Percentiles rank a stretch among this genome's conserved stretches.
Evolutionary conservation across 2,113 vertebrate genomes (phyloP).

Genomic region (Neolamprologus caudopunctatus): DNA sequence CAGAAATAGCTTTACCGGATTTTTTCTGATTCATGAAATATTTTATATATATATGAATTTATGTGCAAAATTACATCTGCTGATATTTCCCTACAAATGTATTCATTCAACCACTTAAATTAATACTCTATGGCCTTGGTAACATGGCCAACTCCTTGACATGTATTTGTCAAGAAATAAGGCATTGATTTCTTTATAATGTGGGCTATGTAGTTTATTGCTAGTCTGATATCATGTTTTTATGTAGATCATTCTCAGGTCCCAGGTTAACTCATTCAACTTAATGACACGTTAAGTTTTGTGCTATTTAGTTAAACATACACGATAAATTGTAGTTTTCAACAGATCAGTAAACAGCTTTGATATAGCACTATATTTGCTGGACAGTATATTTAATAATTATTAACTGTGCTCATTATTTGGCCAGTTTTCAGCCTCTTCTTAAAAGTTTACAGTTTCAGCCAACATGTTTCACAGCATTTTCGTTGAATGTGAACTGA

Average conservation of each 20-base stretch:
- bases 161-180: not conserved
- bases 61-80: not conserved
- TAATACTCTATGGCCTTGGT: not conserved
- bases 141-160: not conserved
- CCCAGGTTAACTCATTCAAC: rapidly evolving
- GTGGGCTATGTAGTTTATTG: not conserved
- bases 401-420: not conserved
- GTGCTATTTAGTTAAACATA: not conserved
- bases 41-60: not conserved
- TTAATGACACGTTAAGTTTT: not conserved
- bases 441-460: not conserved
- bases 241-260: not conserved
- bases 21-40: not conserved
- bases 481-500: not conserved
- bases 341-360: not conserved
- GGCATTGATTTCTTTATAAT: not conserved
- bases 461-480: not conserved
- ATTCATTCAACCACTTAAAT: not conserved
- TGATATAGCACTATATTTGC: not conserved
- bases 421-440: not conserved
- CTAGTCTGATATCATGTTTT: not conserved
- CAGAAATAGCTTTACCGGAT: not conserved
- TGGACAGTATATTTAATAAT: not conserved
- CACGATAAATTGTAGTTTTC: not conserved
- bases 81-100: not conserved